Evolutionary conservation across 1,140 invertebrate species (phyloP), one percentile per base, ranked within the genome.

Genomic region (Physella acuta): DNA sequence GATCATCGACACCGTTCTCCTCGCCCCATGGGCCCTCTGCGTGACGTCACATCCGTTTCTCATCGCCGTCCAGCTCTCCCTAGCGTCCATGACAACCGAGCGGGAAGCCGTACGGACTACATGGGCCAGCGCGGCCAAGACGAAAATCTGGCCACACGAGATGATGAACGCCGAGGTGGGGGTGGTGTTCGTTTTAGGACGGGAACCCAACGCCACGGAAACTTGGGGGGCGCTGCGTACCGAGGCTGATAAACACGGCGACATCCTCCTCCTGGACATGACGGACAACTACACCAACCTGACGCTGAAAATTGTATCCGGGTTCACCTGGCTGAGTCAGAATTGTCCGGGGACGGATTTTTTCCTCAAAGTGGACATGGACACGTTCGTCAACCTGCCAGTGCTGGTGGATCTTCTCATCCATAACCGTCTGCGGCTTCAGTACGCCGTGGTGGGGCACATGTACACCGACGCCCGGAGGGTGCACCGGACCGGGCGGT

Each of bases 321-420:
- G 92, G 0, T 79, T 95, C 28, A 87, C 89, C 75, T 96, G 93
- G 93, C 89, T 88, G 0, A 78, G 86, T 0, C 82, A 82, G 8
- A 85, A 88, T 72, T 95, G 93, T 80, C 81, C 87, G 28, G 11
- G 52, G 8, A 4, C 56, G 0, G 85, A 89, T 64, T 93, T 88
- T 77, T 87, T 95, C 20, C 87, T 95, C 20, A 96, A 96, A 88
- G 90, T 93, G 81, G 94, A 96, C 81, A 93, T 94, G 82, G 94
- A 96, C 79, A 92, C 91, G 66, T 89, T 93, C 51, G 88, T 93
- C 20, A 91, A 94, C 84, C 76, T 94, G 8, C 89, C 89, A 0
- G 52, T 64, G 28, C 60, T 80, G 2, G 17, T 71, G 31, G 61
- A 70, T 28, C 44, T 65, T 3, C 28, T 76, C 14, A 60, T 52